These are phyloP conservation scores for Alaudala cheleensis DNA, from an alignment of 2,113 vertebrate genomes.

Conservation along the genomic window DNA sequence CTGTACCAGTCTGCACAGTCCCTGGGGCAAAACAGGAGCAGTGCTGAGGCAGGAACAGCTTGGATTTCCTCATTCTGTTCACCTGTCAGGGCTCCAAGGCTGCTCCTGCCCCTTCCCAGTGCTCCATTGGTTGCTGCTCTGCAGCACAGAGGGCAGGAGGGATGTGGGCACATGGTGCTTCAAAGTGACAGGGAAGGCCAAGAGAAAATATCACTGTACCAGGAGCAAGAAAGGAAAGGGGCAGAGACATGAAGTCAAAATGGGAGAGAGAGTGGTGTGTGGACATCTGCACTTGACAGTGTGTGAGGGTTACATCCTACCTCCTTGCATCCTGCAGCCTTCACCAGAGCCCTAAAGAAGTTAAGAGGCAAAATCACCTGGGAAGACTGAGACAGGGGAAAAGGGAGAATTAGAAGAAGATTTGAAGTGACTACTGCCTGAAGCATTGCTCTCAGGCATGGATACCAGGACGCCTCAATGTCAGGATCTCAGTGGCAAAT, in stretches of 20 bases:
- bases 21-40: not conserved
- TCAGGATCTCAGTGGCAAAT: not conserved
- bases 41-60: not conserved
- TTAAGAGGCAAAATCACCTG: conserved; percentile 39
- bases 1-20: not conserved
- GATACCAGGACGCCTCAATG: not conserved
- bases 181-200: not conserved
- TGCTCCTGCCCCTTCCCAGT: not conserved
- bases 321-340: not conserved
- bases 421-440: conserved; percentile 1
- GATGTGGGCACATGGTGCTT: not conserved
- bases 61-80: not conserved
- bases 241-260: not conserved
- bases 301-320: not conserved
- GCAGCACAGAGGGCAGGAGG: not conserved
- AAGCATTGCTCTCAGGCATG: not conserved
- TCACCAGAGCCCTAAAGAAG: conserved; percentile 37
- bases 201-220: not conserved
- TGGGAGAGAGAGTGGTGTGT: not conserved
- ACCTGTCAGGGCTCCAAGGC: not conserved
- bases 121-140: not conserved
- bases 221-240: not conserved
- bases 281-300: not conserved
- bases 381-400: conserved; percentile 21
- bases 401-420: conserved; percentile 22